Conservation (phyloP, 1,140 invertebrate species). For the Drosophila sulfurigaster region DNA sequence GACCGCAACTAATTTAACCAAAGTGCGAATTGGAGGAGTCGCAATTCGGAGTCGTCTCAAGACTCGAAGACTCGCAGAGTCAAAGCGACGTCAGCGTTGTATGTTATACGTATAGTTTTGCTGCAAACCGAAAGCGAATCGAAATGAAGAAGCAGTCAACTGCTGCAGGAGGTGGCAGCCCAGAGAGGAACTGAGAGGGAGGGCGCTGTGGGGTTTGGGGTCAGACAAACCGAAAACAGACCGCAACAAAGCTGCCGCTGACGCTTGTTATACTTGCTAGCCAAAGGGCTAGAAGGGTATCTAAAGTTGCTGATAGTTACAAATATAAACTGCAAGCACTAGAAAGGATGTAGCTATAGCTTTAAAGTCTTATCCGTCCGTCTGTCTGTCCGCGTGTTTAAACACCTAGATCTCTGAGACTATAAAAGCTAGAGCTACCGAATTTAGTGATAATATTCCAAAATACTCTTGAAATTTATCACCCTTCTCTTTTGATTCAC, state of each 20-base stretch:
- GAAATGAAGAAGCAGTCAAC: conserved; percentile 60
- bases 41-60: conserved; percentile 63
- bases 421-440: no score
- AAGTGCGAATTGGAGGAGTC: conserved; percentile 83
- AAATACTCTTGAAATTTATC: no score
- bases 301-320: not conserved
- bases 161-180: not conserved
- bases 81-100: conserved; percentile 31
- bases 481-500: no score
- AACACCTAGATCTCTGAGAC: no score
- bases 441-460: no score
- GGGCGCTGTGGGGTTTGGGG: not conserved
- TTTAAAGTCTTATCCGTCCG: no score
- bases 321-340: no score
- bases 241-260: conserved; percentile 78
- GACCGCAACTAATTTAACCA: conserved; percentile 84
- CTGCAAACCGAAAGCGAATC: conserved; percentile 69
- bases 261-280: conserved; percentile 36
- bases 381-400: no score
- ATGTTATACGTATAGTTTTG: not conserved
- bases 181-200: not conserved
- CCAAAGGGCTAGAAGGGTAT: not conserved
- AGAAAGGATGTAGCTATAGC: no score
- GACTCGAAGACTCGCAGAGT: not conserved
- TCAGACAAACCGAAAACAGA: conserved; percentile 69